Base-by-base conservation (phyloP, 2,797 vertebrate species). In the Iguana delicatissima region DNA sequence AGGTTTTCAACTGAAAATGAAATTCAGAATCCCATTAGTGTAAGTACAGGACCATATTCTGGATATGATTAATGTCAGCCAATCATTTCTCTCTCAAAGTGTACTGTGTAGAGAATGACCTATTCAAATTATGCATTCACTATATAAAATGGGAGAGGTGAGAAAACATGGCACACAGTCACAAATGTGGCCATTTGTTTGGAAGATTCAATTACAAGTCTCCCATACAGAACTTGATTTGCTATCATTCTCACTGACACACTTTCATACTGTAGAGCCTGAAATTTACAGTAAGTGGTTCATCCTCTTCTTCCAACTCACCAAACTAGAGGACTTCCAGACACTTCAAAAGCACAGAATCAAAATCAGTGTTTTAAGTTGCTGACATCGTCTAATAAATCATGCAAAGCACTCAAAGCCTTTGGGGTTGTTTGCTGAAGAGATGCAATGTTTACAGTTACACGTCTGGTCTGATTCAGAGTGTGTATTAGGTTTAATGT, bases 311-410 rank as follows among this genome's bases (percentile, higher is more conserved):
- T 77, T 76, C 92, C 92, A 92, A 91, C 79, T 88, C 5, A 89
- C 80, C 90, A 80, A 95, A 93, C 84, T 26, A 80, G 82, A 95
- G 94, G 80, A 73, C 52, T 90, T 93, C 87, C 89, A 85, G 3
- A 46, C 69, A 91, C 88, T 95, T 95, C 62, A 92, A 95, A 95
- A 92, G 46, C 80, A 90, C 7, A 89, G 72, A 95, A 57, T 93
- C 89, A 95, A 96, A 96, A 89, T 84, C 89, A 91, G 38, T 62
- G 74, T 92, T 95, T 46, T 95, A 94, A 93, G 29, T 73, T 94
- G 94, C 32, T 94, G 86, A 93, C 74, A 88, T 89, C 89, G 92
- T 80, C 80, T 94, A 95, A 93, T 95, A 95, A 95, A 95, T 94
- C 94, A 95, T 92, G 89, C 85, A 94, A 93, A 96, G 83, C 59